Evolutionary conservation across 1,140 invertebrate species (phyloP).

Genomic region (Ceratina australensis): DNA sequence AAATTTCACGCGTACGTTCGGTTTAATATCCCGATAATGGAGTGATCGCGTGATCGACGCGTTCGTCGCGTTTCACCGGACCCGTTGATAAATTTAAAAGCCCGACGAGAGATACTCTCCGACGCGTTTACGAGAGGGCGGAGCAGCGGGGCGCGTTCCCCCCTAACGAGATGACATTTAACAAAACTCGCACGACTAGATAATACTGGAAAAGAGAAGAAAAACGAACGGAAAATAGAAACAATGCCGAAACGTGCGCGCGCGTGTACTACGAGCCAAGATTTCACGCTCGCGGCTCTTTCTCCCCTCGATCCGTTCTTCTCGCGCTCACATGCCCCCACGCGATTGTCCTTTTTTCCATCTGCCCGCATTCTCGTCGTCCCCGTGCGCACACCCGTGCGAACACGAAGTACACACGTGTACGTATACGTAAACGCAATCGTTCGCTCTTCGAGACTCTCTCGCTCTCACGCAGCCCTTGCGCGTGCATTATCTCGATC

Average conservation of each 20-base stretch:
- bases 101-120: too few relatives aligned
- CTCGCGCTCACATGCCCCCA: constrained; percentile 23
- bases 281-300: constrained; percentile 49
- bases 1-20: too few relatives aligned
- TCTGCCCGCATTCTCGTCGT: constrained; percentile 26
- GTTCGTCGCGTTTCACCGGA: too few relatives aligned
- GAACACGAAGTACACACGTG: constrained; percentile 30
- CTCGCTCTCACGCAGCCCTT: constrained; percentile 58
- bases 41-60: too few relatives aligned
- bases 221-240: constrained; percentile 50
- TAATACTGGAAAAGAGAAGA: constrained; percentile 76
- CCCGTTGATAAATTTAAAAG: too few relatives aligned
- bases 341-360: constrained; percentile 36
- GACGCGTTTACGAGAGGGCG: too few relatives aligned
- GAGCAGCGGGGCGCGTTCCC: constrained; percentile 5
- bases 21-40: too few relatives aligned
- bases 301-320: constrained; percentile 16
- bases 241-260: not conserved
- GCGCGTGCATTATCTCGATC: constrained; percentile 65
- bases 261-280: constrained; percentile 32
- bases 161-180: constrained; percentile 65
- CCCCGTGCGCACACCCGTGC: constrained; percentile 3
- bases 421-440: not conserved
- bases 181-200: constrained; percentile 79
- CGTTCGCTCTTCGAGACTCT: constrained; percentile 56